A percentile compares a stretch with the other conserved stretches of the same genome.
Conservation (phyloP, 2,797 vertebrate species). For the Hypotaenidia philippensis region DNA sequence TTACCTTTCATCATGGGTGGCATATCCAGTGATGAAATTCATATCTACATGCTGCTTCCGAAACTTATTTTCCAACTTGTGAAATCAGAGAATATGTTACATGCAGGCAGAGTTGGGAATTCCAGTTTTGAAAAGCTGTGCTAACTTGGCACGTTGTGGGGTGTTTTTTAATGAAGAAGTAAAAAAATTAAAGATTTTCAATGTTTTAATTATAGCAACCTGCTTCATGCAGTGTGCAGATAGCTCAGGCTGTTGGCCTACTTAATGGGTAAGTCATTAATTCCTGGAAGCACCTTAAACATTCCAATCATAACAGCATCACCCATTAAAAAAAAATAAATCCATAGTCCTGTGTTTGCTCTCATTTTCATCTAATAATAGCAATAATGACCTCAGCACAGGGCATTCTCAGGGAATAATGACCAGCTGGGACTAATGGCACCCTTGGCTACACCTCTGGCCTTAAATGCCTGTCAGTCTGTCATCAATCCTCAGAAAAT, state of each 20-base stretch:
- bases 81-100: background rate
- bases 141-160: background rate
- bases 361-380: background rate
- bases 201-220: background rate
- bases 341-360: background rate
- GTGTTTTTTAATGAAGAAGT: background rate
- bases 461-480: slow-evolving; percentile 37
- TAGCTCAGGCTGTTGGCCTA: background rate
- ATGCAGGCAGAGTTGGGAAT: background rate
- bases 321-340: background rate
- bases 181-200: background rate
- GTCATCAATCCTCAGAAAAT: slow-evolving; percentile 35
- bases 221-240: background rate
- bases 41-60: background rate
- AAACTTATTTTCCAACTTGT: background rate
- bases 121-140: background rate
- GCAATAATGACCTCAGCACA: background rate
- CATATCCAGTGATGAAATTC: background rate
- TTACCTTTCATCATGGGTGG: background rate
- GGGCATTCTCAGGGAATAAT: slow-evolving; percentile 41
- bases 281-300: background rate
- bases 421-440: slow-evolving; percentile 55
- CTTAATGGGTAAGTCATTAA: background rate
- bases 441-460: slow-evolving; percentile 46
- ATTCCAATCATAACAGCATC: background rate